Conservation (phyloP, 2,113 vertebrate species). For the Corydoras maculifer region DNA sequence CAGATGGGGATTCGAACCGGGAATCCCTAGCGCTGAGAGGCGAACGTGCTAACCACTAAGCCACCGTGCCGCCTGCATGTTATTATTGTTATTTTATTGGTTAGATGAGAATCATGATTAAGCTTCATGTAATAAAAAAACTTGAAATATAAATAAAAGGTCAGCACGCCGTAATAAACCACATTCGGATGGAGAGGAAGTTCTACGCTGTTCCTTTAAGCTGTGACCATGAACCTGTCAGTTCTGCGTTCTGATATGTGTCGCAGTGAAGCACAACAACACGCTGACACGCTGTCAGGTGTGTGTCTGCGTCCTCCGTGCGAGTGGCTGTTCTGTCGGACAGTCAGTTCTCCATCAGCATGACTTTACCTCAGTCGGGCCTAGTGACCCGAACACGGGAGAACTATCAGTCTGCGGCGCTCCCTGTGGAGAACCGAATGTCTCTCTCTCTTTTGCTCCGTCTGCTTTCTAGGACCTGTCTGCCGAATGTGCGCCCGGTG, state of each 20-base stretch:
- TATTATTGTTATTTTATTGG: too few relatives aligned
- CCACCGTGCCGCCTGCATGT: too few relatives aligned
- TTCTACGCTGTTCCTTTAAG: background rate
- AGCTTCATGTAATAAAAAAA: too few relatives aligned
- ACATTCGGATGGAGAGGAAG: background rate
- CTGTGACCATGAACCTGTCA: slow-evolving; percentile 5
- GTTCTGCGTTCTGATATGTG: background rate
- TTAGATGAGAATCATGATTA: too few relatives aligned
- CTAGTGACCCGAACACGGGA: slow-evolving; percentile 44
- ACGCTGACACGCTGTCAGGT: slow-evolving; percentile 24
- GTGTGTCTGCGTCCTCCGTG: slow-evolving; percentile 10
- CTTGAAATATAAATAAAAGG: too few relatives aligned
- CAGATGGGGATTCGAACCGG: too few relatives aligned
- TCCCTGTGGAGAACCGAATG: slow-evolving; percentile 36
- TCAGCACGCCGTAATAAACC: too few relatives aligned
- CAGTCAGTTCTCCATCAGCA: slow-evolving; percentile 41
- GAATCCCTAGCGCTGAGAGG: too few relatives aligned
- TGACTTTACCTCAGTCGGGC: slow-evolving; percentile 44
- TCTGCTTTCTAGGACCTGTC: slow-evolving; percentile 21
- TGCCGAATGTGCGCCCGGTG: background rate
- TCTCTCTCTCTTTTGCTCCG: slow-evolving; percentile 4
- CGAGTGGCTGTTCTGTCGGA: slow-evolving; percentile 34
- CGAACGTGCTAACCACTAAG: too few relatives aligned
- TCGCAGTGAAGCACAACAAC: slow-evolving; percentile 3
- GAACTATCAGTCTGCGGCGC: slow-evolving; percentile 32